Conservation (phyloP, 1,140 invertebrate species). For the Coboldia fuscipes region DNA sequence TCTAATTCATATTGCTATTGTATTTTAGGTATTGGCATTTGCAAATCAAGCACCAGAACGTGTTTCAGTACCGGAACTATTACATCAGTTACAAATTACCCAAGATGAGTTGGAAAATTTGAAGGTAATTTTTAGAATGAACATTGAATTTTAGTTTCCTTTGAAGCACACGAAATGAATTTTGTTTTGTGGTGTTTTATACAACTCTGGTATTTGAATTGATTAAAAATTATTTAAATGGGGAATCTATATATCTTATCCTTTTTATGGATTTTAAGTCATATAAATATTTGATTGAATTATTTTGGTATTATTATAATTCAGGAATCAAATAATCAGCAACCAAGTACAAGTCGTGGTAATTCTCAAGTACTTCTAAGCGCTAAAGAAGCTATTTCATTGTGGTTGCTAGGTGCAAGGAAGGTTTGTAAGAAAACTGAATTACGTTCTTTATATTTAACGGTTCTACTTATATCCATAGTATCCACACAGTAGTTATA, state of each 20-base stretch:
- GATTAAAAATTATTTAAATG: no score
- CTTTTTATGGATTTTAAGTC: no score
- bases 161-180: no score
- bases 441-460: not conserved
- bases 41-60: slow-evolving; percentile 31
- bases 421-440: slow-evolving; percentile 46
- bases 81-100: slow-evolving; percentile 56
- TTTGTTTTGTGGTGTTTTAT: no score
- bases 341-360: slow-evolving; percentile 24
- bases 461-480: no score
- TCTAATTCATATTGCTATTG: not conserved
- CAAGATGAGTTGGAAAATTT: slow-evolving; percentile 66
- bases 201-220: no score
- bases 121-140: no score
- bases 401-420: slow-evolving; percentile 70
- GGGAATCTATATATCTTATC: no score
- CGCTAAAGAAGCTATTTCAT: slow-evolving; percentile 73
- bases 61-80: slow-evolving; percentile 50
- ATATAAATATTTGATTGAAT: no score
- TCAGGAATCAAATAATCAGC: slow-evolving; percentile 43
- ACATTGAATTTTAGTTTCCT: no score
- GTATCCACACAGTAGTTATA: no score
- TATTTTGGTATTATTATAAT: no score
- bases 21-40: slow-evolving; percentile 33
- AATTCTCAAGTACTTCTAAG: slow-evolving; percentile 59